Evolutionary conservation across 2,888 invertebrate genomes (phyloP), one percentile per base, ranked within the genome.

Genomic region (Drosophila demipolita): DNA sequence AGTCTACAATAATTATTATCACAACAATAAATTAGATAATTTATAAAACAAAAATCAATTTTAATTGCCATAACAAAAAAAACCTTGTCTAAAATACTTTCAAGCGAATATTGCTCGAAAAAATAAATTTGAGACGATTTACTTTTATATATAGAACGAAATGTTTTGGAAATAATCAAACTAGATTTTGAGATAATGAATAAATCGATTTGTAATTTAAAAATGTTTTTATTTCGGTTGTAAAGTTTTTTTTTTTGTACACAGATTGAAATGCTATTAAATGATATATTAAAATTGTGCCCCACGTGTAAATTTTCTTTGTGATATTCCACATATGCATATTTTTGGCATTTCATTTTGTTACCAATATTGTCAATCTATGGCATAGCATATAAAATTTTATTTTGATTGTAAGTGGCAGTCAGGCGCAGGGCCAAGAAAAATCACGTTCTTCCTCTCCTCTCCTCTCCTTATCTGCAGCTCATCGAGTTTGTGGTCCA

Each of bases 401-500:
- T 75, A 85, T 86, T 85, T 76, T 79, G 88, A 84, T 84, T 85
- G 69, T 60, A 80, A 87, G 72, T 73, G 73, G 53, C 49, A 45
- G 72, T 36, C 29, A 42, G 65, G 59, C 66, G 55, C 33, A 54
- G 40, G 69, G 81, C 72, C 79, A 76, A 83, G 68, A 53, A 76
- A 59, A 76, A 54, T 33, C 20, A 42, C 33, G 8, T 12, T 52
- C 15, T 35, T 20, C 29, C 17, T 45, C 9, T 42, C 35, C 26
- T 32, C 29, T 29, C 29, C 29, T 29, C 23, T 23, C 23, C 23
- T 23, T 42, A 58, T 26, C n/a, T 12, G 52, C 42, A 57, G 65
- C 67, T 64, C 52, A 23, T 55, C 70, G 65, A 72, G 35, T 73
- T 83, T 83, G 81, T 73, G 81, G 74, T 77, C 87, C 87, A 81